These are phyloP conservation scores for Notechis scutatus DNA, from an alignment of 2,113 vertebrate species.

Conservation along the genomic window DNA sequence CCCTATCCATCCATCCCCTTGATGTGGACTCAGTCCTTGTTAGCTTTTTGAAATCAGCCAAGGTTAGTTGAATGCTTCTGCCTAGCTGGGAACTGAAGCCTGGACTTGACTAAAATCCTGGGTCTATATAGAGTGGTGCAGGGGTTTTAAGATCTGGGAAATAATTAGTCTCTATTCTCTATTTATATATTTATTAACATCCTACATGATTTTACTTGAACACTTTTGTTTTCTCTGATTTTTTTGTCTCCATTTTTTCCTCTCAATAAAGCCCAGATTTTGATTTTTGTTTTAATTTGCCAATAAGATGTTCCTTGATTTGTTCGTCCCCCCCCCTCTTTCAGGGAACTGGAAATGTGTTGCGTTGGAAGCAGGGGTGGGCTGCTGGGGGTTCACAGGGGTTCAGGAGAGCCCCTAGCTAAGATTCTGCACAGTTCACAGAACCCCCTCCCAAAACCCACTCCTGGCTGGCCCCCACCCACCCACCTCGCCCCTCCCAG, in stretches of 20 bases:
- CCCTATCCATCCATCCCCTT: not conserved
- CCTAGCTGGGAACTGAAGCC: not conserved
- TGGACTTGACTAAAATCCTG: not conserved
- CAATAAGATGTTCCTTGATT: not conserved
- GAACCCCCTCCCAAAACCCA: too few relatives aligned
- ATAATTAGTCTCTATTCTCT: not conserved
- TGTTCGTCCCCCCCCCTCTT: fast-evolving
- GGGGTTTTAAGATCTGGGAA: not conserved
- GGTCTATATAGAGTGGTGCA: not conserved
- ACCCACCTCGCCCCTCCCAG: too few relatives aligned
- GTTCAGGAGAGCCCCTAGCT: too few relatives aligned
- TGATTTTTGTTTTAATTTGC: not conserved
- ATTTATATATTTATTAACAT: not conserved
- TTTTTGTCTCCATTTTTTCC: not conserved
- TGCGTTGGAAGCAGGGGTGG: not conserved
- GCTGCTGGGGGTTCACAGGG: too few relatives aligned
- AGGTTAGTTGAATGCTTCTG: not conserved
- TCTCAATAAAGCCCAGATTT: not conserved
- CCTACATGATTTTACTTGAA: not conserved
- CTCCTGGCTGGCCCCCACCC: too few relatives aligned
- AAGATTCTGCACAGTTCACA: too few relatives aligned
- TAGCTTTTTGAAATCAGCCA: not conserved
- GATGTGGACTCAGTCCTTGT: not conserved
- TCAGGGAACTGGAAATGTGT: not conserved
- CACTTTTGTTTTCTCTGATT: not conserved